Evolutionary conservation across 2,113 vertebrate genomes (phyloP), one percentile per base, ranked within the genome.

Genomic region (Sphaerodactylus townsendi): DNA sequence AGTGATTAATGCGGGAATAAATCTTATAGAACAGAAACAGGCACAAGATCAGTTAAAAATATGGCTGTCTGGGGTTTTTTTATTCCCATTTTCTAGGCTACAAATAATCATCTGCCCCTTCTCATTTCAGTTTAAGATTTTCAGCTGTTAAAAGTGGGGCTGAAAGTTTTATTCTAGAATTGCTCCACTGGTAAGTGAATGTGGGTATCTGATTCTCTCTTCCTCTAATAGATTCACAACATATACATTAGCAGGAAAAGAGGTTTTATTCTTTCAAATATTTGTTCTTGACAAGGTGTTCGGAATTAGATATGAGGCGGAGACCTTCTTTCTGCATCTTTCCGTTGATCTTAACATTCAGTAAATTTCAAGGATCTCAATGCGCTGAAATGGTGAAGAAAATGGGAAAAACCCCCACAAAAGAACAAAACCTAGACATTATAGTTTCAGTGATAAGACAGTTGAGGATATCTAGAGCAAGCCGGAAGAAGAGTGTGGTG

Each of bases 1-100:
- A 89, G 94, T 98, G 97, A 98, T 98, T 96, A 97, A 98, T 97
- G 97, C 95, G 95, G 95, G 96, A 96, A 97, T 97, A 96, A 97
- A 95, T 96, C 95, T 95, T 91, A 89, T 4, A 81, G 94, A 95
- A 95, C 92, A 93, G 95, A 93, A 93, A 86, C 81, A 89, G 88
- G 92, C 92, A 84, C 88, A 89, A 85, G 77, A 95, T 93, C 88
- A 46, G 94, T 94, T 94, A 92, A 92, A 93, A 94, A 95, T 89
- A 91, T 14, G 85, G 91, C 28, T 46, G 70, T 83, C 77, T 90
- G 92, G 72, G 71, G 83, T 73, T 84, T 76, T 68, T 86, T 84
- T 50, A 56, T 37, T 56, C 76, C 66, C 41, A 71, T 71, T 78
- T 71, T 64, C 76, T 41, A 71, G 46, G 53, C 75, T 78, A n/a